These are phyloP conservation scores for Podarcis lilfordi DNA, from an alignment of 2,797 vertebrate species.

Conservation along the genomic window DNA sequence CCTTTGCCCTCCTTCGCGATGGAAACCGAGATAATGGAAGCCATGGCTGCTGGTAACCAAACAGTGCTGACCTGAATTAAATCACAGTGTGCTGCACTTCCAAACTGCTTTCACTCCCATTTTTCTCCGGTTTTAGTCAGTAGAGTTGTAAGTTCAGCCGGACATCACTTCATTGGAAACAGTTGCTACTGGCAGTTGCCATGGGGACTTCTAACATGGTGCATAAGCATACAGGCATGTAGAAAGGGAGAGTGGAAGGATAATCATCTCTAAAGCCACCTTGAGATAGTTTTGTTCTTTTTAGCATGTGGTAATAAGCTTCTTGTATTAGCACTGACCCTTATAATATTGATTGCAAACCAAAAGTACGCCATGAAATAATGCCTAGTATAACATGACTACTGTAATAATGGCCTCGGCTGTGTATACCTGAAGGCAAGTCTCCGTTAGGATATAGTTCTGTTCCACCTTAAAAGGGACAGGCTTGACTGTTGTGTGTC, in stretches of 20 bases:
- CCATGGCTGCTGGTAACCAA: not conserved
- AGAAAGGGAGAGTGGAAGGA: not conserved
- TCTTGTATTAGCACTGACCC: not conserved
- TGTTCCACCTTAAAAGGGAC: no score
- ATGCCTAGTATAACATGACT: not conserved
- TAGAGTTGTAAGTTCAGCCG: not conserved
- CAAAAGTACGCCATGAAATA: not conserved
- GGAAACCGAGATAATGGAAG: not conserved
- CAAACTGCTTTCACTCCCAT: not conserved
- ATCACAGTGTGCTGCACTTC: not conserved
- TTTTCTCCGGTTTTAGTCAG: not conserved
- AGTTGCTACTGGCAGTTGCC: not conserved
- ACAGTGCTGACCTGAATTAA: constrained; percentile 37
- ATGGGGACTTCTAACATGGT: not conserved
- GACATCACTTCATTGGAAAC: not conserved
- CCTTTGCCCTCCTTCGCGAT: not conserved
- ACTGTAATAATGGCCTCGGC: no score
- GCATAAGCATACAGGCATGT: not conserved
- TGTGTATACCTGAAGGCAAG: no score
- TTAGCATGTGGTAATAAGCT: not conserved
- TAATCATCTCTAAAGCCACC: not conserved
- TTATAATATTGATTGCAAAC: not conserved
- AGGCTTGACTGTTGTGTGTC: no score
- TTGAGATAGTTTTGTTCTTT: not conserved
- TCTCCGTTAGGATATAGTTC: no score